Conservation (phyloP, 2,113 vertebrate species). For the Sceloporus tristichus region DNA sequence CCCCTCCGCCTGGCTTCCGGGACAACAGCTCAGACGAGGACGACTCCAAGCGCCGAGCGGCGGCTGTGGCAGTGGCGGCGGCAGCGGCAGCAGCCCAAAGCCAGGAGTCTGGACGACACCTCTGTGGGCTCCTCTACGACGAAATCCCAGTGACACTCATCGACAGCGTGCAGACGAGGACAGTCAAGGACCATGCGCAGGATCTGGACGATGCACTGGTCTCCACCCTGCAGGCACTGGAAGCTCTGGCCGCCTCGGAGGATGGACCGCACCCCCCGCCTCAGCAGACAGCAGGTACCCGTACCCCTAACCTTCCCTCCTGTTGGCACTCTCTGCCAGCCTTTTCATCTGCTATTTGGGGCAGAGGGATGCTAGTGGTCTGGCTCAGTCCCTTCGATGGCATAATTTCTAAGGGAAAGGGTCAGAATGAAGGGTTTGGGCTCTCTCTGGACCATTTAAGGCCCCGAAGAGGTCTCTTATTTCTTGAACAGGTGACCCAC, state of each 20-base stretch:
- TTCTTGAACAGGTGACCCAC: too few relatives aligned
- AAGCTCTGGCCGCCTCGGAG: slow-evolving; percentile 97
- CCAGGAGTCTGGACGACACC: slow-evolving; percentile 76
- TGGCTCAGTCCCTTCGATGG: too few relatives aligned
- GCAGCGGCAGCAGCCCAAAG: slow-evolving; percentile 60
- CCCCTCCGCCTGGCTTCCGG: slow-evolving; percentile 95
- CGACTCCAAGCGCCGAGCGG: slow-evolving; percentile 85
- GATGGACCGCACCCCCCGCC: slow-evolving; percentile 91
- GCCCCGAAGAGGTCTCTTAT: too few relatives aligned
- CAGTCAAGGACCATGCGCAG: slow-evolving; percentile 94
- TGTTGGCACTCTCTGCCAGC: too few relatives aligned
- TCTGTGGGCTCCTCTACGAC: slow-evolving; percentile 82
- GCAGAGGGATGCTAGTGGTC: too few relatives aligned
- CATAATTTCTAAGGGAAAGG: background rate
- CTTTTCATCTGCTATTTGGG: too few relatives aligned
- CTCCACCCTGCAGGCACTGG: slow-evolving; percentile 96
- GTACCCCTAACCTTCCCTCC: background rate
- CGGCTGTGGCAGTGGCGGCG: slow-evolving; percentile 13
- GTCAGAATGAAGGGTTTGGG: too few relatives aligned
- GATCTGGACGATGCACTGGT: slow-evolving; percentile 97
- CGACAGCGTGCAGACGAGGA: slow-evolving; percentile 91
- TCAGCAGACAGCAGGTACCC: slow-evolving; percentile 94
- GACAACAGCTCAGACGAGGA: slow-evolving; percentile 99
- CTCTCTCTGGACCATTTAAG: too few relatives aligned
- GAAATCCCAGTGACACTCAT: slow-evolving; percentile 96